Conservation (phyloP, 1,140 invertebrate species). For the Batillaria attramentaria region DNA sequence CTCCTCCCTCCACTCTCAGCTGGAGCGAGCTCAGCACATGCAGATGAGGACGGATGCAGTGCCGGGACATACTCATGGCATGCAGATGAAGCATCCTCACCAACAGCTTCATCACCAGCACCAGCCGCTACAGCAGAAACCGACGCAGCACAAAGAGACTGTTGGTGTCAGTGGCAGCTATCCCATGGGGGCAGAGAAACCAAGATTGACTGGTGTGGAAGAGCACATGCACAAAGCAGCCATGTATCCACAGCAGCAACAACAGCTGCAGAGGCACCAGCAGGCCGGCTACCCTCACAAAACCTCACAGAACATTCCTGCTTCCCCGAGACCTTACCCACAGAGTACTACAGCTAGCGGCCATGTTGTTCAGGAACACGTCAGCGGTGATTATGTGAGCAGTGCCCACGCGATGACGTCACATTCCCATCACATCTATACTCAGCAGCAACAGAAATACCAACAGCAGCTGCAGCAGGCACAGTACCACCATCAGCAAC, state of each 20-base stretch:
- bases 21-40: constrained; percentile 26
- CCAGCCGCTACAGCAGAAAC: neutral
- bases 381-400: too few species aligned
- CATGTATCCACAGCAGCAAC: constrained; percentile 1
- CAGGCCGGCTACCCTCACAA: constrained; percentile 24
- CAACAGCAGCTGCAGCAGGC: neutral
- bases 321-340: neutral
- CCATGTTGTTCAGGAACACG: neutral
- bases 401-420: constrained; percentile 1
- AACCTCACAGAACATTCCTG: too few species aligned
- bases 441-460: constrained; percentile 20
- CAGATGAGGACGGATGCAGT: constrained; percentile 6
- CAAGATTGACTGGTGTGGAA: neutral
- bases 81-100: too few species aligned
- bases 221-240: constrained; percentile 10
- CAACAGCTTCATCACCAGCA: neutral
- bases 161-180: neutral
- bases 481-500: neutral
- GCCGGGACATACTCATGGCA: neutral
- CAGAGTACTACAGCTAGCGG: neutral
- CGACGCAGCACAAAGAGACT: neutral
- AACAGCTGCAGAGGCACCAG: constrained; percentile 21
- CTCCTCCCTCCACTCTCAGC: constrained; percentile 12
- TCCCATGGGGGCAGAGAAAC: too few species aligned
- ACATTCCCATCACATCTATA: too few species aligned